These are phyloP conservation scores for Prorops nasuta DNA, from an alignment of 1,140 invertebrate genomes.

Conservation along the genomic window DNA sequence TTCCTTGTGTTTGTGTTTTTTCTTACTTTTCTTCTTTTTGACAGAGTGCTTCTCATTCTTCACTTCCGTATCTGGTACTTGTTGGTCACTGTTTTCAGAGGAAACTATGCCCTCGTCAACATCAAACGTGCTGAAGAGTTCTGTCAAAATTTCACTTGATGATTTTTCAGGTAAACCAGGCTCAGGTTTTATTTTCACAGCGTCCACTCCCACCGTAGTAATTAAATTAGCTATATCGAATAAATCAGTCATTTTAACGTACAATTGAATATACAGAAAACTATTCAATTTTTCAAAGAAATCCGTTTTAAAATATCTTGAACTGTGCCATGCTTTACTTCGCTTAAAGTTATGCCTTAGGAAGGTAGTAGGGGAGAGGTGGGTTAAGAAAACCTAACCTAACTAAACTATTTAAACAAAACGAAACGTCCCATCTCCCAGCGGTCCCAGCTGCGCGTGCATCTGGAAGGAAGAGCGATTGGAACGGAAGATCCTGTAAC, in stretches of 20 bases:
- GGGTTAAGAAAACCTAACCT: too few species aligned
- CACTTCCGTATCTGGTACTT: conserved; percentile 42
- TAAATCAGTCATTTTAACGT: conserved; percentile 46
- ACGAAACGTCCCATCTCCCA: too few species aligned
- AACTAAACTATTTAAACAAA: too few species aligned
- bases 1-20: conserved; percentile 57
- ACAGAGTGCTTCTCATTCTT: conserved; percentile 39
- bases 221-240: conserved; percentile 53
- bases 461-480: too few species aligned
- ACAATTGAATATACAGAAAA: too few species aligned
- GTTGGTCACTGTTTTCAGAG: conserved; percentile 29
- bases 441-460: too few species aligned
- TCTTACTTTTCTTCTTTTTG: conserved; percentile 53
- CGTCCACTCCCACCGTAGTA: conserved; percentile 49
- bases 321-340: too few species aligned
- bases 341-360: too few species aligned
- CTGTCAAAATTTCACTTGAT: conserved; percentile 76
- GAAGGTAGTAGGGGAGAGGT: not conserved
- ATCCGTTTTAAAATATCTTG: too few species aligned
- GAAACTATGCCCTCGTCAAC: conserved; percentile 33
- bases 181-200: conserved; percentile 54
- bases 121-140: conserved; percentile 74
- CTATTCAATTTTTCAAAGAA: too few species aligned
- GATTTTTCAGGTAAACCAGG: conserved; percentile 61
- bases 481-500: too few species aligned